A percentile compares a stretch with the other conserved stretches of the same genome.
phyloP scores from a whole-genome alignment of 2,888 invertebrate species.

The Noctuana brunneofusca region DNA sequence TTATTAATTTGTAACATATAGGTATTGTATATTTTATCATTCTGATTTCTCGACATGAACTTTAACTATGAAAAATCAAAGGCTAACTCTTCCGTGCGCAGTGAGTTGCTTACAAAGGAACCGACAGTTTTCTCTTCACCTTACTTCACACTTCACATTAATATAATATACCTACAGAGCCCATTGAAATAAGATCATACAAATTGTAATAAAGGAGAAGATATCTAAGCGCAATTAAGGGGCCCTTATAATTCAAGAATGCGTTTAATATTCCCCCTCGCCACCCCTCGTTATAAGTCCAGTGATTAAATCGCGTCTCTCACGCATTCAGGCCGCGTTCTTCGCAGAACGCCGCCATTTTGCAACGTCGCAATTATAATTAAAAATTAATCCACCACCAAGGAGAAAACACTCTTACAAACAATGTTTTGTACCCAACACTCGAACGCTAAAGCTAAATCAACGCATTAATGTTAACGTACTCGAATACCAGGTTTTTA shows the following conservation, averaged over 20 bases:
- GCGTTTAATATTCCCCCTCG: constrained; percentile 64
- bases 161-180: constrained; percentile 30
- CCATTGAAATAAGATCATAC: constrained; percentile 51
- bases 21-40: too few species aligned
- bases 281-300: constrained; percentile 67
- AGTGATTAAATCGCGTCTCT: constrained; percentile 75
- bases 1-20: too few species aligned
- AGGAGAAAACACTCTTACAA: constrained; percentile 56
- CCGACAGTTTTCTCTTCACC: neutral
- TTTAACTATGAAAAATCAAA: too few species aligned
- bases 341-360: constrained; percentile 57
- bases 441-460: constrained; percentile 39
- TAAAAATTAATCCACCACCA: constrained; percentile 72
- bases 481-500: constrained; percentile 27
- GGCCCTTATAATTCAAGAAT: constrained; percentile 73
- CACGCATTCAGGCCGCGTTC: constrained; percentile 65
- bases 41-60: too few species aligned
- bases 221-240: constrained; percentile 70
- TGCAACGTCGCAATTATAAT: constrained; percentile 72
- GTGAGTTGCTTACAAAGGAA: too few species aligned
- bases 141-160: constrained; percentile 15
- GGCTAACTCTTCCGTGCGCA: too few species aligned
- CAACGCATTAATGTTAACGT: constrained; percentile 45
- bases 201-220: constrained; percentile 71
- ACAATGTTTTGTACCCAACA: constrained; percentile 51